Conservation (phyloP, 2,797 vertebrate genomes). For the Anniella stebbinsi region DNA sequence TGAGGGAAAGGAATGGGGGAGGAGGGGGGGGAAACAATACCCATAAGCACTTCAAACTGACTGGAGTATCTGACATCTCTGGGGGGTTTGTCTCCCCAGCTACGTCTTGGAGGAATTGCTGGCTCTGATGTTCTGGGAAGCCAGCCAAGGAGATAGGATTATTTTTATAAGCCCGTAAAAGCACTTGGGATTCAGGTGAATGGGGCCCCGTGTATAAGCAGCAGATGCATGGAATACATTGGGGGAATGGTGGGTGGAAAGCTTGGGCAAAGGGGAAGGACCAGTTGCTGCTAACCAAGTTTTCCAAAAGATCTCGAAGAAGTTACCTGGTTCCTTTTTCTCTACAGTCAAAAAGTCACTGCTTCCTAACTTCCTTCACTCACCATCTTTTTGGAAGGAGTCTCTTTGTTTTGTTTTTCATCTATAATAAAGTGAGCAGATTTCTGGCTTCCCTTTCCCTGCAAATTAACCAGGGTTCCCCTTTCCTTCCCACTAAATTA, state of each 20-base stretch:
- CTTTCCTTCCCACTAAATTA: neutral
- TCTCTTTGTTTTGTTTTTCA: neutral
- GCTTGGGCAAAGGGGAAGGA: neutral
- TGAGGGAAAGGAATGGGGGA: neutral
- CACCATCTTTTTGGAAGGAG: neutral
- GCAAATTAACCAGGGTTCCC: neutral
- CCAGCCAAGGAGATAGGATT: conserved; percentile 67
- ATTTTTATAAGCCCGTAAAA: conserved; percentile 67
- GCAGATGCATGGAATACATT: conserved; percentile 25
- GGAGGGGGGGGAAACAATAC: neutral
- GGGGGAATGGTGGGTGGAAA: neutral
- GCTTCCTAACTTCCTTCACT: neutral
- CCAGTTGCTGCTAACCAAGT: neutral
- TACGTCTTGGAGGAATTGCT: conserved; percentile 42
- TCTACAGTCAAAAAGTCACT: neutral
- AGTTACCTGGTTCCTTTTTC: neutral
- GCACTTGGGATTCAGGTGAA: conserved; percentile 45
- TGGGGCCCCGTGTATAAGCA: conserved; percentile 16
- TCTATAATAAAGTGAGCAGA: neutral
- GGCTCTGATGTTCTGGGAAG: conserved; percentile 65
- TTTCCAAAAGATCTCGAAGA: neutral
- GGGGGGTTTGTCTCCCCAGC: conserved; percentile 34
- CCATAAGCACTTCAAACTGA: neutral
- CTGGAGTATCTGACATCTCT: neutral
- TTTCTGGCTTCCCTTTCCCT: neutral